Evolutionary conservation across 2,113 vertebrate species (phyloP), one percentile per base, ranked within the genome.

Genomic region (Trinectes maculatus): DNA sequence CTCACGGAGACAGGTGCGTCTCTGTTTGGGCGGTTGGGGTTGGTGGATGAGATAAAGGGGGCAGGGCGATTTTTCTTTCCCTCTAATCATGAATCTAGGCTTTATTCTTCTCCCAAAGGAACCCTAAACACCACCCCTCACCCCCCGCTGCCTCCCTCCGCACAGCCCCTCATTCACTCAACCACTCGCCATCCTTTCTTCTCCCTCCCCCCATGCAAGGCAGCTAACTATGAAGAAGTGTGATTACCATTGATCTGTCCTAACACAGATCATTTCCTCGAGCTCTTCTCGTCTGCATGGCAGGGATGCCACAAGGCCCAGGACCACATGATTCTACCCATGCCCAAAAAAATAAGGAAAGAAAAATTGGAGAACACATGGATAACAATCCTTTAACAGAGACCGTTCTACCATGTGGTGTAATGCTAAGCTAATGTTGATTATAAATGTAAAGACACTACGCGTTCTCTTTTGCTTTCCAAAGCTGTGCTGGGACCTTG

Each of bases 201-300:
- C 75, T 37, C 58, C 81, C 57, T 42, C 44, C 74, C 63, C 66
- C 77, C 40, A 79, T 8, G 26, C 3, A 4, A 33, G 52, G 59
- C 40, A 63, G 61, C 83, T 47, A 65, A 74, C 74, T 64, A 65
- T 79, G 84, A 69, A 47, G 77, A 78, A 66, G 83, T 70, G 84
- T 77, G 87, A 89, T 87, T 83, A 62, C 65, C 77, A 88, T 88
- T 65, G 42, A 91, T 89, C 84, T 80, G 70, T 78, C 67, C 84
- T 29, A 79, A 81, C 82, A 61, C 82, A 79, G 85, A 15, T 74
- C 80, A 68, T 81, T 82, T 86, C 75, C 83, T 79, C 71, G 28
- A 73, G 51, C 52, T 58, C 60, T 60, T 63, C 40, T 13, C 36
- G 56, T 28, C 46, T 56, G 46, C 16, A 12, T 46, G 28, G 56